phyloP scores from a whole-genome alignment of 2,888 invertebrate genomes.

The Phyto melanocephala region DNA sequence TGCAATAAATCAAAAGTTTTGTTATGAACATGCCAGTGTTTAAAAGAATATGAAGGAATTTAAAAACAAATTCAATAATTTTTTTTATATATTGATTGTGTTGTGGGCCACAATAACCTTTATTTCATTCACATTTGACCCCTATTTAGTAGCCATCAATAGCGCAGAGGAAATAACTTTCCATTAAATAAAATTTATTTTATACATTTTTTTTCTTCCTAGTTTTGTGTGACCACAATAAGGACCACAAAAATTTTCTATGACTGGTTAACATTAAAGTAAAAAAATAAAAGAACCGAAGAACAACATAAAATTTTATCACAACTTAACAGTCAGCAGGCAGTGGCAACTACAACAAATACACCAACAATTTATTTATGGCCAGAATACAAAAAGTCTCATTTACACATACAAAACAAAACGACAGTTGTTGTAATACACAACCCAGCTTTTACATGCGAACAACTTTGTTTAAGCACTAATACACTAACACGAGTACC shows the following conservation, averaged over 20 bases:
- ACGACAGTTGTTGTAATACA: neutral
- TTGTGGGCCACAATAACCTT: constrained; percentile 4
- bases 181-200: constrained; percentile 33
- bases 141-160: neutral
- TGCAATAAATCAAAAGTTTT: no score
- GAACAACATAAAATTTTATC: constrained; percentile 52
- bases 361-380: constrained; percentile 57
- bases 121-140: neutral
- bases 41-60: no score
- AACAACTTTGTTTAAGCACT: neutral
- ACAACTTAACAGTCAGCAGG: constrained; percentile 51
- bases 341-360: constrained; percentile 1
- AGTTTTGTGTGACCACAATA: constrained; percentile 8
- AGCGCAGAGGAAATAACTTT: neutral
- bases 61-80: no score
- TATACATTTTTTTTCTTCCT: neutral
- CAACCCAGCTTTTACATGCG: neutral
- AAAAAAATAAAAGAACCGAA: neutral
- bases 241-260: constrained; percentile 48
- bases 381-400: constrained; percentile 25
- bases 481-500: neutral
- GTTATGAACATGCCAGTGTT: no score
- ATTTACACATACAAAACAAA: neutral
- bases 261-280: constrained; percentile 49
- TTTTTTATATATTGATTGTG: neutral